Evolutionary conservation across 1,140 invertebrate species (phyloP).

Genomic region (Drosophila nasuta): DNA sequence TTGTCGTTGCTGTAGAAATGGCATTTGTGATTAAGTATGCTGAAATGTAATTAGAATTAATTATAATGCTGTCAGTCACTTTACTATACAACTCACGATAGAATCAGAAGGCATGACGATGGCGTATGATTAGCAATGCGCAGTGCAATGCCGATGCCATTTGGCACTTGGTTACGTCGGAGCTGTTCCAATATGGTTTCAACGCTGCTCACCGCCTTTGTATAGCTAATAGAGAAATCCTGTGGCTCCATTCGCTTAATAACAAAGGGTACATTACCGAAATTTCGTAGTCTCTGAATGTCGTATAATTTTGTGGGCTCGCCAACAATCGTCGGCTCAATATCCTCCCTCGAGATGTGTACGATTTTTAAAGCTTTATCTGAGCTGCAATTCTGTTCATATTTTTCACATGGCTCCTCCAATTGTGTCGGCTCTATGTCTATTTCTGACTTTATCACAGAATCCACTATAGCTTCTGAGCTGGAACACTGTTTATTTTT

Average conservation of each 20-base stretch:
- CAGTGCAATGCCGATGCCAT: slow-evolving; percentile 55
- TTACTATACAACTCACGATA: slow-evolving; percentile 48
- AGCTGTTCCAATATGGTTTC: slow-evolving; percentile 43
- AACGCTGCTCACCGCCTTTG: slow-evolving; percentile 29
- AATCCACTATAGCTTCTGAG: not conserved
- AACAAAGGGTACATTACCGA: slow-evolving; percentile 57
- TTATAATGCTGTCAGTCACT: not conserved
- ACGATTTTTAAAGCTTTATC: slow-evolving; percentile 6
- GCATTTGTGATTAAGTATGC: slow-evolving; percentile 70
- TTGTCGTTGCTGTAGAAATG: slow-evolving; percentile 67
- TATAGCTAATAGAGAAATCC: slow-evolving; percentile 57
- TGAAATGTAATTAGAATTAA: slow-evolving; percentile 16
- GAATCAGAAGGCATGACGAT: slow-evolving; percentile 60
- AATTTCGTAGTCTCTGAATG: slow-evolving; percentile 40
- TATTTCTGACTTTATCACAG: slow-evolving; percentile 30
- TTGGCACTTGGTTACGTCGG: slow-evolving; percentile 39
- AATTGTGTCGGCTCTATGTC: slow-evolving; percentile 23
- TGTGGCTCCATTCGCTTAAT: slow-evolving; percentile 66
- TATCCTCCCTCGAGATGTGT: slow-evolving; percentile 14
- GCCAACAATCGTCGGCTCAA: not conserved
- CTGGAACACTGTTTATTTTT: not conserved
- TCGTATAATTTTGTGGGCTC: slow-evolving; percentile 50
- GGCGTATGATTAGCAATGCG: slow-evolving; percentile 64
- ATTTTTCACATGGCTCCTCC: slow-evolving; percentile 9
- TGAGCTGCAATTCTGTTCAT: not conserved